Base-by-base conservation (phyloP, 2,888 invertebrate genomes). In the Luperina nickerlii region DNA sequence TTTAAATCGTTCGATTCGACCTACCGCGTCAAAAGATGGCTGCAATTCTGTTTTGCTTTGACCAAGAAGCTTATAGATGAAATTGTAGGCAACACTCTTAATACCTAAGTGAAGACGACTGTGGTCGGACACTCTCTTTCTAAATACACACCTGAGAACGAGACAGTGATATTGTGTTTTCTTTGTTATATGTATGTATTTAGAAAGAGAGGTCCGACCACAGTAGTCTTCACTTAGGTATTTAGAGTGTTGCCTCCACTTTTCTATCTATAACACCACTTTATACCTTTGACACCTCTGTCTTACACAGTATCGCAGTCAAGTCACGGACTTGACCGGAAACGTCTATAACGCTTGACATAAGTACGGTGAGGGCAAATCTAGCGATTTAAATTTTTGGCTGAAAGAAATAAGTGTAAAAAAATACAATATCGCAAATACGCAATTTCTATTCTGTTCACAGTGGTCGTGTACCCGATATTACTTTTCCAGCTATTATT, bases 401-500 rank as follows among this genome's bases (percentile, higher is more conserved):
- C 60, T 13, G 18, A 27, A 69, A 69, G 63, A 65, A 73, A 73
- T 66, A 84, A 84, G 60, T 79, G n/a, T 3, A 72, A 78, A 71
- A 67, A 83, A 65, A 73, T 42, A 86, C 60, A 73, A 66, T 78
- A 75, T 78, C 65, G 62, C 51, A 77, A 85, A 74, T 68, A 77
- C 38, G 45, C 72, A 70, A 82, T 82, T 84, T 24, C 38, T 69
- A 84, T 84, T 82, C 78, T 8, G 63, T 74, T 65, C 74, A 62
- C 70, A 54, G 38, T 57, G 48, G 67, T 82, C 60, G 70, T 78
- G 27, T 60, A 32, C 67, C 62, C 86, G 48, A 79, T 86, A 83
- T 83, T 86, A 83, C 82, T 85, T 71, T 74, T 76, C 2, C 38
- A 63, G 62, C 32, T 83, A 76, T 74, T 81, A 85, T 84, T 74